Conservation (phyloP, 2,888 invertebrate genomes). For the Andrena fulva region DNA sequence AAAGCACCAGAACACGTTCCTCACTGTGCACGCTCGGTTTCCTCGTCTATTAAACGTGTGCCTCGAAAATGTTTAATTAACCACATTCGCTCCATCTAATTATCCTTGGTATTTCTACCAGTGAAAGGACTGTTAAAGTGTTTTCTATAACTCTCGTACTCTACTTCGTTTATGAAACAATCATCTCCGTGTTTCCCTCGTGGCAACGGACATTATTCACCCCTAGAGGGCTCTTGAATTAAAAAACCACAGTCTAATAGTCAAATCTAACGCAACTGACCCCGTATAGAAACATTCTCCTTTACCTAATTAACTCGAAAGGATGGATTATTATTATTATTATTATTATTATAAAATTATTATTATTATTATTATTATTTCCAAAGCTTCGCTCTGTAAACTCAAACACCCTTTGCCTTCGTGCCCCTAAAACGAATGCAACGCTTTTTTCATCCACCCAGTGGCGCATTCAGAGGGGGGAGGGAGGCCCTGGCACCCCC, state of each 20-base stretch:
- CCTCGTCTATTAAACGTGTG: not conserved
- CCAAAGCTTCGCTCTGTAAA: too few species aligned
- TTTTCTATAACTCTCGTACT: not conserved
- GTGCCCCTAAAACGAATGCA: too few species aligned
- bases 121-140: not conserved
- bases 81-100: conserved; percentile 1
- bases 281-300: too few species aligned
- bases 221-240: not conserved
- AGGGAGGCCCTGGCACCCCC: too few species aligned
- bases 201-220: not conserved
- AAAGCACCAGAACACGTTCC: conserved; percentile 12
- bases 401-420: too few species aligned
- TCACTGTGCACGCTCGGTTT: not conserved
- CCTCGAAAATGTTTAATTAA: conserved; percentile 17
- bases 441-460: too few species aligned
- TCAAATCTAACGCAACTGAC: not conserved
- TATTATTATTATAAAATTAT: too few species aligned
- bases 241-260: not conserved
- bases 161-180: not conserved
- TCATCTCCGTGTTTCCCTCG: too few species aligned
- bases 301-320: too few species aligned
- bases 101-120: not conserved
- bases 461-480: too few species aligned
- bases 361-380: too few species aligned
- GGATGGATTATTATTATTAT: too few species aligned